Evolutionary conservation across 2,888 invertebrate genomes (phyloP), one percentile per base, ranked within the genome.

Genomic region (Augochlorella aurata): DNA sequence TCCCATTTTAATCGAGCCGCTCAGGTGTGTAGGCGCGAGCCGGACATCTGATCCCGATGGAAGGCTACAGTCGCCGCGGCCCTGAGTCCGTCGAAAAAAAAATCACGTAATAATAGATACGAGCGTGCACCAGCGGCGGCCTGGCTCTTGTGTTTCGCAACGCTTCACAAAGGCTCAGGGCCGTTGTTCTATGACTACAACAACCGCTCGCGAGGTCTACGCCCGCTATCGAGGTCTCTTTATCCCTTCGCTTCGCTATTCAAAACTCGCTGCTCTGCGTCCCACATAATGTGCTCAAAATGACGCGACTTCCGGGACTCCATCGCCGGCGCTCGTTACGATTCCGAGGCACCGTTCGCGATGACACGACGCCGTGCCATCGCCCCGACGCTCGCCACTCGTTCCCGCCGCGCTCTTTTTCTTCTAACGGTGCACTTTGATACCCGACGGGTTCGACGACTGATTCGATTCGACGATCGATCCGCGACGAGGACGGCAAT

Each of bases 161-260:
- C 79, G 74, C 76, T 69, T 88, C 77, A 81, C 88, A 88, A 86
- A 87, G 86, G 82, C 87, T 90, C 89, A 89, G 81, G 90, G 90
- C 83, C 90, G 88, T 86, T 83, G 69, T 87, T 87, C 84, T 85
- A 76, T 24, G 77, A 44, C 74, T 81, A 76, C 81, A 75, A 71
- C 67, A 81, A 75, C 74, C 83, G 70, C 70, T 73, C 73, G 72
- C 77, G 88, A 84, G 89, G 88, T 88, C 90, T 90, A 88, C 85
- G 88, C 70, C 90, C 89, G 87, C 85, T 78, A 88, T 88, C 85
- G 87, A 86, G 88, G 87, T 78, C 88, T 82, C 85, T 75, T 72
- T 69, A 75, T 84, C 81, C 74, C 74, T 77, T 77, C 75, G 68
- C 71, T 58, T 58, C 69, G 69, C 71, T 80, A 67, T 70, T 84